Percentiles rank a stretch among this genome's conserved stretches.
phyloP scores from a whole-genome alignment of 2,797 vertebrate species.

The Lycodopsis pacificus region DNA sequence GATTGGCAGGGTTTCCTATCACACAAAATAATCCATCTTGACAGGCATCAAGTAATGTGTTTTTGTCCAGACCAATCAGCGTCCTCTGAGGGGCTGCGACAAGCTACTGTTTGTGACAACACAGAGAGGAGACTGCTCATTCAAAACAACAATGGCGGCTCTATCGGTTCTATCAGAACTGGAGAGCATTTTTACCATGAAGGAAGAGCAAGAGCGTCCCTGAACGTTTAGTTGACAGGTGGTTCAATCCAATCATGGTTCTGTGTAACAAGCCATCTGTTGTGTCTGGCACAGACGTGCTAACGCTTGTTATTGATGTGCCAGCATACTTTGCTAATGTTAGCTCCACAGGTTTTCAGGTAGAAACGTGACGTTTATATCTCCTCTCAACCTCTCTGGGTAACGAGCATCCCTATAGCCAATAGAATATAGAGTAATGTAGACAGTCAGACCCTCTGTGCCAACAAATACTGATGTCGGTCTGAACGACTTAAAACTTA shows the following conservation, averaged over 20 bases:
- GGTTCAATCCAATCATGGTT: neutral
- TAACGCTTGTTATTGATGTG: too few relatives aligned
- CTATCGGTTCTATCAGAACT: too few relatives aligned
- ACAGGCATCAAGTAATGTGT: neutral
- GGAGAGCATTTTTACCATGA: too few relatives aligned
- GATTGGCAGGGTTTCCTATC: neutral
- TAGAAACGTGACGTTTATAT: too few relatives aligned
- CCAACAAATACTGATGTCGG: neutral
- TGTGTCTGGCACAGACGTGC: neutral
- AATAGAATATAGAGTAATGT: neutral
- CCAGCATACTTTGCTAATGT: too few relatives aligned
- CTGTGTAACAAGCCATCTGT: neutral
- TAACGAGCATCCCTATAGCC: neutral
- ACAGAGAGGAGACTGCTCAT: neutral
- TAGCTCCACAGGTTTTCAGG: too few relatives aligned
- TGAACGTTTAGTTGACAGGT: neutral
- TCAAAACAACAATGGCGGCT: neutral
- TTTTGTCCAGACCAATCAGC: neutral
- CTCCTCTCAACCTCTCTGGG: neutral
- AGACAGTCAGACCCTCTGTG: neutral
- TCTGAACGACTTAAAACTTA: neutral
- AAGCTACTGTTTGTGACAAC: neutral
- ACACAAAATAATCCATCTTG: neutral
- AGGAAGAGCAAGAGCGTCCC: neutral
- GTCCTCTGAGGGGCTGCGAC: neutral